A percentile compares a stretch with the other conserved stretches of the same genome.
Conservation (phyloP, 2,888 invertebrate genomes). For the Rhamnusium bicolor region DNA sequence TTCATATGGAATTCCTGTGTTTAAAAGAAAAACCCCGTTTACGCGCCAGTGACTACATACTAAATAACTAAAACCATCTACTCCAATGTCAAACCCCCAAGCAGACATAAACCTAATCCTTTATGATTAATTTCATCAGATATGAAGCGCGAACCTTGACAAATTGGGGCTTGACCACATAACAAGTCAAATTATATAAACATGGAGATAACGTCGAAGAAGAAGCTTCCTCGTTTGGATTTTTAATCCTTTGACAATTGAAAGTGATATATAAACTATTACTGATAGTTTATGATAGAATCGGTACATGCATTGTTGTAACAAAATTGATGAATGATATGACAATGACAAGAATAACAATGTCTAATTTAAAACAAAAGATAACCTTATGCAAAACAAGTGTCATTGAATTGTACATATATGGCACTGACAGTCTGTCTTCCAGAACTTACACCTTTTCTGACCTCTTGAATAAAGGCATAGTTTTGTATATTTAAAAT, state of each 20-base stretch:
- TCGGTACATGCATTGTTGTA: constrained; percentile 42
- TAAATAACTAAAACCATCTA: background rate
- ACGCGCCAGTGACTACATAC: background rate
- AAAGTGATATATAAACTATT: constrained; percentile 41
- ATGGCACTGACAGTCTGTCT: background rate
- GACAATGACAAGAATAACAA: background rate
- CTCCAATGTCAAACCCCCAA: constrained; percentile 48
- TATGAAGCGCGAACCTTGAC: constrained; percentile 47
- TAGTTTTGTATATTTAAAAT: too few species aligned
- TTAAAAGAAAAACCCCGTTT: background rate
- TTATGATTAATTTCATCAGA: constrained; percentile 54
- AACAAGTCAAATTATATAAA: constrained; percentile 36
- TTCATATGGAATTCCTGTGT: background rate
- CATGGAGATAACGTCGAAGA: constrained; percentile 18
- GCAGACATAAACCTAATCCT: constrained; percentile 45
- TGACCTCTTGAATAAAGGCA: background rate
- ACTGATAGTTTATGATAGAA: constrained; percentile 21
- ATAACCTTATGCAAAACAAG: constrained; percentile 4
- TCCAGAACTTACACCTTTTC: background rate
- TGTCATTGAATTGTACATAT: background rate
- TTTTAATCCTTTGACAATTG: constrained; percentile 32
- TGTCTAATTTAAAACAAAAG: background rate
- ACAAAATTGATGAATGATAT: constrained; percentile 45
- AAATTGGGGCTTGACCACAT: constrained; percentile 49
- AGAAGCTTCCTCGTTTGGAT: constrained; percentile 28